Evolutionary conservation across 2,797 vertebrate species (phyloP).

Genomic region (Leuciscus waleckii): DNA sequence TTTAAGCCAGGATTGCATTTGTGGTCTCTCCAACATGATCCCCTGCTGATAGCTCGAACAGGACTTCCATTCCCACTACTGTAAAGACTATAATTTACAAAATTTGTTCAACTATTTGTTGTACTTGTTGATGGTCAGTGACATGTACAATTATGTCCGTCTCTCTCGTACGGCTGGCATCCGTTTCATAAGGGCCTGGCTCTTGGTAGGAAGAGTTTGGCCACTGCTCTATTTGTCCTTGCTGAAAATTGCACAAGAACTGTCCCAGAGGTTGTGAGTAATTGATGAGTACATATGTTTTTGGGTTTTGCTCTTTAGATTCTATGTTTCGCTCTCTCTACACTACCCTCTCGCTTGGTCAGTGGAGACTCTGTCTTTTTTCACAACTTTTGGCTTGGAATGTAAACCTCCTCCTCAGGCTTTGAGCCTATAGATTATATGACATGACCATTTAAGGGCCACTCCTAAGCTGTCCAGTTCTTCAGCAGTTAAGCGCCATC

Average conservation of each 20-base stretch:
- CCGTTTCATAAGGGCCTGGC: constrained; percentile 53
- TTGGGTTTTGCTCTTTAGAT: constrained; percentile 52
- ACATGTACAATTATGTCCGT: constrained; percentile 72
- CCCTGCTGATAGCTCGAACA: constrained; percentile 70
- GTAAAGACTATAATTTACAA: constrained; percentile 73
- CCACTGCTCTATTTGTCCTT: constrained; percentile 59
- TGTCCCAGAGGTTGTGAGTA: constrained; percentile 55
- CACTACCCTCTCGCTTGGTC: not conserved
- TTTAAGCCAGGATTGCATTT: constrained; percentile 71
- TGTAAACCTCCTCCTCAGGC: constrained; percentile 41
- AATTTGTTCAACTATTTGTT: constrained; percentile 75
- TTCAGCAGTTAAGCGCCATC: not conserved
- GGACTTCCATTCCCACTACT: constrained; percentile 67
- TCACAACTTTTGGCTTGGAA: constrained; percentile 45
- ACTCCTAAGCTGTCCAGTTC: constrained; percentile 7
- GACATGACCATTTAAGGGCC: constrained; percentile 37
- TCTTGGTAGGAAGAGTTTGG: constrained; percentile 40
- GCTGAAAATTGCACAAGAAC: constrained; percentile 64
- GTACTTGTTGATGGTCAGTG: constrained; percentile 75
- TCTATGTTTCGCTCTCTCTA: not conserved
- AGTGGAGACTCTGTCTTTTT: not conserved
- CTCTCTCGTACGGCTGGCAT: constrained; percentile 64
- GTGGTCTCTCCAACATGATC: constrained; percentile 72
- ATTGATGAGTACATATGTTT: constrained; percentile 57
- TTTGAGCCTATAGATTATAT: constrained; percentile 49